phyloP scores from a whole-genome alignment of 2,888 invertebrate species.

The Nebria salina region DNA sequence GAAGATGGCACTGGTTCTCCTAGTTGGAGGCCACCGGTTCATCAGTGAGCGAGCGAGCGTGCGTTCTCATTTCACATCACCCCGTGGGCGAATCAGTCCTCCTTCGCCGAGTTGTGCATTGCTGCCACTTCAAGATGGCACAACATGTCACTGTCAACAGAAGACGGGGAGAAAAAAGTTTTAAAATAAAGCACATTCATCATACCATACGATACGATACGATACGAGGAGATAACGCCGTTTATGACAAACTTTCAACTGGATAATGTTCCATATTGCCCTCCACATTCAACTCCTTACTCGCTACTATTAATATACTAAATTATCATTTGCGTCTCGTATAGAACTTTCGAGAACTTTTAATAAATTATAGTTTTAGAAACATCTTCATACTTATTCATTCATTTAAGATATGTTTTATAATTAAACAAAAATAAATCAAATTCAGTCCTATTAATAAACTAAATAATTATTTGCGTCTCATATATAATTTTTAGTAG shows the following conservation, averaged over 20 bases:
- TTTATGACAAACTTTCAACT: not conserved
- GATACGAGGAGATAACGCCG: not conserved
- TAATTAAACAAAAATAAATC: no score
- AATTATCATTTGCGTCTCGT: no score
- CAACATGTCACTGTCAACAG: constrained; percentile 9
- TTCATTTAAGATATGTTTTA: no score
- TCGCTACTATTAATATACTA: no score
- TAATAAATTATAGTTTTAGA: no score
- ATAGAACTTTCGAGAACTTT: no score
- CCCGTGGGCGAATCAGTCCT: not conserved
- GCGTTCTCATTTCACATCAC: not conserved
- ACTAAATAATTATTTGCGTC: no score
- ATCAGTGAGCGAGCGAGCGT: not conserved
- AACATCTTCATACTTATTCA: no score
- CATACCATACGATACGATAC: not conserved
- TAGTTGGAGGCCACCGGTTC: not conserved
- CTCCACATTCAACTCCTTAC: not conserved
- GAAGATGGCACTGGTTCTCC: constrained; percentile 1
- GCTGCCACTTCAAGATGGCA: constrained; percentile 11
- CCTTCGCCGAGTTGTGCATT: not conserved
- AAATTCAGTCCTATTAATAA: no score
- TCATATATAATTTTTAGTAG: no score
- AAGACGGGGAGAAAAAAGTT: not conserved
- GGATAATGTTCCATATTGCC: not conserved
- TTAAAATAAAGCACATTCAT: constrained; percentile 8